These are phyloP conservation scores for Stichopus horrens DNA, from an alignment of 53 echinoderm and acorn worm genomes.

Conservation along the genomic window DNA sequence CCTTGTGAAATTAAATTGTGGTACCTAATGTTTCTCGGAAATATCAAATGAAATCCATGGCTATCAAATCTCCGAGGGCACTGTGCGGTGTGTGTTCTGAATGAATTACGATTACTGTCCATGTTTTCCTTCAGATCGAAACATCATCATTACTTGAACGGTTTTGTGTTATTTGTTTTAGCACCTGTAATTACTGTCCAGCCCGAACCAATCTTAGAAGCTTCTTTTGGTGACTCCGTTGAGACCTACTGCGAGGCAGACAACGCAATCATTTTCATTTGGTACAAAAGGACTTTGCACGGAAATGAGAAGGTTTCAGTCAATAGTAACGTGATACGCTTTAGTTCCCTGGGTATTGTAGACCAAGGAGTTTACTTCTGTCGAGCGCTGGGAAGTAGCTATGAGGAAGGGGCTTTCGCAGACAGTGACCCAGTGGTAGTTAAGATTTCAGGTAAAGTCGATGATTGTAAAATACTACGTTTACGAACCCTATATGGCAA, in stretches of 20 bases:
- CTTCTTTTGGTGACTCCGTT: background rate
- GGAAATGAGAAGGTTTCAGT: background rate
- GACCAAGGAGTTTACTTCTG: background rate
- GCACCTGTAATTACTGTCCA: background rate
- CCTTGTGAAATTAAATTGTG: background rate
- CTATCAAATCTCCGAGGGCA: too few relatives aligned
- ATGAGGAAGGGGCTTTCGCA: background rate
- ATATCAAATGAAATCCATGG: too few relatives aligned
- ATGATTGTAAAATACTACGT: too few relatives aligned
- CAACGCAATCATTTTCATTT: background rate
- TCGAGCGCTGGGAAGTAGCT: background rate
- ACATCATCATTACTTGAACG: too few relatives aligned
- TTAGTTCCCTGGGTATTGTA: background rate
- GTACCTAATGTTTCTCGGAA: too few relatives aligned
- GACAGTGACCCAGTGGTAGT: background rate
- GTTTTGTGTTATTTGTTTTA: background rate
- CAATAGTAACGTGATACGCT: background rate
- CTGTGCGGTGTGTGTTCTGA: too few relatives aligned
- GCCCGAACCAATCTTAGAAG: background rate
- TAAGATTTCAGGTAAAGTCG: background rate
- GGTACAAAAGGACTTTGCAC: background rate
- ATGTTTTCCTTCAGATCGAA: too few relatives aligned
- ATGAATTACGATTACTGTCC: too few relatives aligned
- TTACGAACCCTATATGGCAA: too few relatives aligned
- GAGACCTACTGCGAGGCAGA: background rate